Evolutionary conservation across 2,113 vertebrate species (phyloP).

Genomic region (Ameiurus melas): DNA sequence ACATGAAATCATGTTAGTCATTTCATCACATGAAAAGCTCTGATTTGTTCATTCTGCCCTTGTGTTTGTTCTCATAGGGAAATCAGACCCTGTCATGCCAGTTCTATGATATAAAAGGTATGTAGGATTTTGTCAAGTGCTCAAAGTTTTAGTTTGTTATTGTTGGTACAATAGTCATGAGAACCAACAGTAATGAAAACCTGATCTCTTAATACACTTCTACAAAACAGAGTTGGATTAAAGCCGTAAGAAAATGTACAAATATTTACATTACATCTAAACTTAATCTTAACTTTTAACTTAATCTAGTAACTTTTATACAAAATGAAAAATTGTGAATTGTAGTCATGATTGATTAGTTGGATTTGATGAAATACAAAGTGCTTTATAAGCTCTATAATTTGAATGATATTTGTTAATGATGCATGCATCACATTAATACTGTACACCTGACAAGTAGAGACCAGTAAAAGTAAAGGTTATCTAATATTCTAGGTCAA

Average conservation of each 20-base stretch:
- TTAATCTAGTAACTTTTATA: neutral
- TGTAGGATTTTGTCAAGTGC: neutral
- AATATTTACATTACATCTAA: neutral
- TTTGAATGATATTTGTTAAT: neutral
- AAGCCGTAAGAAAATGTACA: neutral
- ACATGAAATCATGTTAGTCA: neutral
- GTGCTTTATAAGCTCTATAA: neutral
- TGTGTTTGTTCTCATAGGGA: neutral
- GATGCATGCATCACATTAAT: neutral
- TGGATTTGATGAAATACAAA: neutral
- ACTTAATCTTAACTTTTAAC: neutral
- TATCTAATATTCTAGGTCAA: neutral
- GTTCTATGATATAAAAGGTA: slow-evolving; percentile 49
- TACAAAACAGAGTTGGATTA: neutral
- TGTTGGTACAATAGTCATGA: neutral
- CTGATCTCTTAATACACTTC: neutral
- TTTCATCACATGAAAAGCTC: neutral
- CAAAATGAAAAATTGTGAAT: slow-evolving; percentile 1
- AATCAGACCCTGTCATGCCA: slow-evolving; percentile 18
- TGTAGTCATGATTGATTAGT: neutral
- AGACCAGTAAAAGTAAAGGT: neutral
- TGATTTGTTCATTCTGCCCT: neutral
- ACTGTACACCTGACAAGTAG: neutral
- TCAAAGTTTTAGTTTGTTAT: neutral
- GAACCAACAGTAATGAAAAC: neutral